Conservation (phyloP, 2,797 vertebrate genomes). For the Alauda arvensis region DNA sequence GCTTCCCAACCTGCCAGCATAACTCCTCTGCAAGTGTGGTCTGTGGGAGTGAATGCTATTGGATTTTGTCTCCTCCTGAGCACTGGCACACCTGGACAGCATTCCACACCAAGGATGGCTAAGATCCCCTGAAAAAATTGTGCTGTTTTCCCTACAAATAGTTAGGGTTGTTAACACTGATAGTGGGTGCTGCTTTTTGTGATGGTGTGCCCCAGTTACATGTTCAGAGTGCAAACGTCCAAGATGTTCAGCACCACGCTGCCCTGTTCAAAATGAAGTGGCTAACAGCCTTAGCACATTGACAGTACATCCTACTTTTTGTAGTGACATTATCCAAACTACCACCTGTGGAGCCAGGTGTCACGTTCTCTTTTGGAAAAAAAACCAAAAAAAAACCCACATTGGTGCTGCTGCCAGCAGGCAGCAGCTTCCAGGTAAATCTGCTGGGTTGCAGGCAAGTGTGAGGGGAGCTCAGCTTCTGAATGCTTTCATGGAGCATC, state of each 20-base stretch:
- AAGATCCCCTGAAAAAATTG: background rate
- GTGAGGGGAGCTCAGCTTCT: background rate
- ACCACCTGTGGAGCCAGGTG: background rate
- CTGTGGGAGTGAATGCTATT: background rate
- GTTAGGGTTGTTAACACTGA: background rate
- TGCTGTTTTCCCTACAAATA: background rate
- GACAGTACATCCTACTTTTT: background rate
- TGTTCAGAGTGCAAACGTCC: background rate
- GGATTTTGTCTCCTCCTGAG: background rate
- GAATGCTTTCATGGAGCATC: accelerated
- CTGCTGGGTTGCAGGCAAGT: background rate
- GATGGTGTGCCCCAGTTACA: background rate
- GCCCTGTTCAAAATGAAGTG: background rate
- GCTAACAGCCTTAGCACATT: background rate
- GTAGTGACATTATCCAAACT: background rate
- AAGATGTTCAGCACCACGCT: accelerated
- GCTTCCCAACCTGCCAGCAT: background rate
- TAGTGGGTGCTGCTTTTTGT: background rate
- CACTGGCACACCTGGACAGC: background rate
- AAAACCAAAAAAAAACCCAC: background rate
- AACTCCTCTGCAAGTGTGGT: background rate
- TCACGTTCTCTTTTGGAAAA: background rate
- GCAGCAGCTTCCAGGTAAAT: background rate
- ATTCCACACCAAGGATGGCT: background rate
- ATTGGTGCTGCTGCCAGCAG: accelerated